Evolutionary conservation across 2,888 invertebrate genomes (phyloP).

Genomic region (Pachliopta kotzebuea): DNA sequence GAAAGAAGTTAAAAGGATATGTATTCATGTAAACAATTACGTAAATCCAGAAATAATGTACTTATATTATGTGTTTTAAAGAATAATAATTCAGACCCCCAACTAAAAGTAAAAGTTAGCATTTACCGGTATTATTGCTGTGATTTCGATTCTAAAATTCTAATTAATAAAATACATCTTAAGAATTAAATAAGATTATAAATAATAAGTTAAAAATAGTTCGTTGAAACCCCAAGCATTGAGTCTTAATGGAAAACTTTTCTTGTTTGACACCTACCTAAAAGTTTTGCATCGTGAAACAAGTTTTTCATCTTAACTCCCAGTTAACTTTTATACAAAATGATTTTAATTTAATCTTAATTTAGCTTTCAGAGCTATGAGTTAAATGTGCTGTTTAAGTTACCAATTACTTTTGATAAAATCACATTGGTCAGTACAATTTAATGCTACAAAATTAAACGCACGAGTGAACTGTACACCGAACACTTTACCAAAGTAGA

Average conservation of each 20-base stretch:
- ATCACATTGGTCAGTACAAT: not conserved
- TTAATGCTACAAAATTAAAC: not conserved
- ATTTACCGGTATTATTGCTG: too few species aligned
- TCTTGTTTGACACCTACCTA: slow-evolving; percentile 43
- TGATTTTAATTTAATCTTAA: slow-evolving; percentile 40
- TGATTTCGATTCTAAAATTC: too few species aligned
- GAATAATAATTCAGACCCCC: too few species aligned
- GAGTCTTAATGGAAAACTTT: slow-evolving; percentile 44
- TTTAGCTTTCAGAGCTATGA: slow-evolving; percentile 24
- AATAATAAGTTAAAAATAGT: slow-evolving; percentile 20
- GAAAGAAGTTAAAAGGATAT: too few species aligned
- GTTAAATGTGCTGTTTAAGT: slow-evolving; percentile 4
- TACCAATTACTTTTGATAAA: slow-evolving; percentile 4
- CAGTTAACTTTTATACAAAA: slow-evolving; percentile 40
- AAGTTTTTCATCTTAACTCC: slow-evolving; percentile 45
- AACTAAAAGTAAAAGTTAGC: too few species aligned
- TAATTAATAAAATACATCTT: too few species aligned
- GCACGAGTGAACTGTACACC: slow-evolving; percentile 2
- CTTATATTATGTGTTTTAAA: too few species aligned
- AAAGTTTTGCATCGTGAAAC: slow-evolving; percentile 45
- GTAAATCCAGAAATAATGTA: too few species aligned
- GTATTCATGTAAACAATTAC: too few species aligned
- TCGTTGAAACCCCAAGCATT: slow-evolving; percentile 32
- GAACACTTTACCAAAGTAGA: slow-evolving; percentile 4
- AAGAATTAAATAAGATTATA: too few species aligned